A percentile compares a stretch with the other conserved stretches of the same genome.
Evolutionary conservation across 1,140 invertebrate genomes (phyloP).

Genomic region (Drosophila bocqueti): DNA sequence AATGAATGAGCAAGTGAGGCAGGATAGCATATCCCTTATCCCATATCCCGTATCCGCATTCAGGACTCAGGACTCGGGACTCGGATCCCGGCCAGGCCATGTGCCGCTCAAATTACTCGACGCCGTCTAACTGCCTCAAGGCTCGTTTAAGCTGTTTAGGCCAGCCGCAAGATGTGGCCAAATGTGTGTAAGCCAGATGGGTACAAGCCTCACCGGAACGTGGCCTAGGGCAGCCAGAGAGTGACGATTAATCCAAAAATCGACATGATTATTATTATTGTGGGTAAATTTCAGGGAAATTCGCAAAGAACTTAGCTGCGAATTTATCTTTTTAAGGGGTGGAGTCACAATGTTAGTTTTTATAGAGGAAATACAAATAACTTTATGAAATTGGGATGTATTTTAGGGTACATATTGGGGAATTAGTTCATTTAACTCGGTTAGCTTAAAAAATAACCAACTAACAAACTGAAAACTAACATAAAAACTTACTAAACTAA

Average conservation of each 20-base stretch:
- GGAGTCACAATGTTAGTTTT: not conserved
- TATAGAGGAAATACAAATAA: not conserved
- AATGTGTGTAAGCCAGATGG: constrained; percentile 31
- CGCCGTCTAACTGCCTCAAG: constrained; percentile 36
- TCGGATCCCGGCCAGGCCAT: constrained; percentile 28
- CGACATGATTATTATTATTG: not conserved
- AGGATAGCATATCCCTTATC: not conserved
- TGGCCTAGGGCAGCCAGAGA: not conserved
- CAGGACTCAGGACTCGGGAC: not conserved
- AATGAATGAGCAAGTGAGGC: constrained; percentile 5
- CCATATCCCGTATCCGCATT: constrained; percentile 7
- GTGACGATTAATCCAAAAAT: not conserved
- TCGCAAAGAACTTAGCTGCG: not conserved
- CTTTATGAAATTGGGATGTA: not conserved
- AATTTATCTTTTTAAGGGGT: not conserved
- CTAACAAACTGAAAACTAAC: not conserved
- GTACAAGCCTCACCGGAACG: not conserved
- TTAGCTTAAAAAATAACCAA: not conserved
- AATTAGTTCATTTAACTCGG: too few species aligned
- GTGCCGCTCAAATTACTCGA: constrained; percentile 42
- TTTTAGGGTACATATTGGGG: too few species aligned
- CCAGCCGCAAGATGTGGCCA: constrained; percentile 42
- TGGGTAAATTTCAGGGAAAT: too few species aligned
- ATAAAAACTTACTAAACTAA: too few species aligned
- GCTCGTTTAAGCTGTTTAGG: constrained; percentile 41